Evolutionary conservation across 2,888 invertebrate species (phyloP).

Genomic region (Lasioglossum figueresi): DNA sequence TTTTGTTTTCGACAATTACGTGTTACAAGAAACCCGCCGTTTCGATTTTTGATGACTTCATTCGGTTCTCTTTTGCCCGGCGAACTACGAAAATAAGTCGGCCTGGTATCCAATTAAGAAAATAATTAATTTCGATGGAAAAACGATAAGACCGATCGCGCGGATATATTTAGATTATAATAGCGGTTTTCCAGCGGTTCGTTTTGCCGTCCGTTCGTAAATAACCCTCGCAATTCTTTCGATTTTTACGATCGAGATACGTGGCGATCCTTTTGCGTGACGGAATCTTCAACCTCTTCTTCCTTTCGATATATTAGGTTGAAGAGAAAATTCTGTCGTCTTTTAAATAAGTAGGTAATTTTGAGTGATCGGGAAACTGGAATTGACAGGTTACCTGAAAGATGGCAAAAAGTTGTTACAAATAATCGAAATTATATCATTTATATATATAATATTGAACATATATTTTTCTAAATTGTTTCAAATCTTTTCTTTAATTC

Average conservation of each 20-base stretch:
- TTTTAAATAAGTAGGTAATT: too few species aligned
- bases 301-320: too few species aligned
- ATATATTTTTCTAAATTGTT: too few species aligned
- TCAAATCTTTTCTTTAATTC: too few species aligned
- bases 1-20: not conserved
- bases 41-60: not conserved
- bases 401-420: too few species aligned
- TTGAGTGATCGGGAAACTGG: too few species aligned
- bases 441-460: too few species aligned
- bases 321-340: too few species aligned
- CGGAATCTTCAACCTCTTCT: not conserved
- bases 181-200: not conserved
- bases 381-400: too few species aligned
- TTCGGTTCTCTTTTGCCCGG: not conserved
- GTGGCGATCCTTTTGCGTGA: not conserved
- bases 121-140: not conserved
- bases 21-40: not conserved
- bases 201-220: not conserved
- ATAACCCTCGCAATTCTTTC: not conserved
- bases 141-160: conserved; percentile 4
- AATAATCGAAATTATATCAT: too few species aligned
- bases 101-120: not conserved
- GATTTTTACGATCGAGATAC: not conserved
- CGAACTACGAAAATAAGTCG: not conserved
- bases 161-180: not conserved